These are phyloP conservation scores for Colletes gigas DNA, from an alignment of 1,140 invertebrate genomes.

Conservation along the genomic window DNA sequence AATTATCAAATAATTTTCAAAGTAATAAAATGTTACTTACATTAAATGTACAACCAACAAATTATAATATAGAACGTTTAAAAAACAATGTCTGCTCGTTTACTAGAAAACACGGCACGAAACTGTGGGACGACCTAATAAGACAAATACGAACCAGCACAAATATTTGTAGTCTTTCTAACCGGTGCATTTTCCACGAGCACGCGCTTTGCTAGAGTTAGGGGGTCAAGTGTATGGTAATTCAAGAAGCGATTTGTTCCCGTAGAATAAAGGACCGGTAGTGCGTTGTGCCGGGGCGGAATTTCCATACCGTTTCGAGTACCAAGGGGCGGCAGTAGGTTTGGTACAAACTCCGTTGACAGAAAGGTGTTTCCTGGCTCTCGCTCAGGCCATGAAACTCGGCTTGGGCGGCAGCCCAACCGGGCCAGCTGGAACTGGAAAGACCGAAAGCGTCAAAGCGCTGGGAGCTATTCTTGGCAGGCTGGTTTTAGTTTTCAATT, in stretches of 20 bases:
- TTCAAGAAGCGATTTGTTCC: background rate
- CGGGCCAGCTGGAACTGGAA: constrained; percentile 98
- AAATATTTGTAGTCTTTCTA: too few species aligned
- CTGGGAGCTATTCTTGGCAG: constrained; percentile 93
- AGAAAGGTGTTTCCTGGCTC: constrained; percentile 96
- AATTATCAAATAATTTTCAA: too few species aligned
- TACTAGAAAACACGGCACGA: too few species aligned
- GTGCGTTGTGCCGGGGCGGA: constrained; percentile 93
- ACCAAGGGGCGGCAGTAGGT: constrained; percentile 93
- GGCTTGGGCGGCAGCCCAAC: constrained; percentile 99
- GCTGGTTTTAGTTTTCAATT: constrained; percentile 98
- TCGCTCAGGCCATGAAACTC: constrained; percentile 97
- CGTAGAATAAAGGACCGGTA: constrained; percentile 82
- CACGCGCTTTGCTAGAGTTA: too few species aligned
- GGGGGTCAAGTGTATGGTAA: too few species aligned
- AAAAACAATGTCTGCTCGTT: too few species aligned
- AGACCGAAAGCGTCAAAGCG: constrained; percentile 98
- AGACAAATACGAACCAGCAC: too few species aligned
- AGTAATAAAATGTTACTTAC: too few species aligned
- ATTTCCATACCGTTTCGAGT: constrained; percentile 98
- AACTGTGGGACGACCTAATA: too few species aligned
- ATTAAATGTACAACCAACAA: too few species aligned
- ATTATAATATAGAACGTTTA: too few species aligned
- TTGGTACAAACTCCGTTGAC: constrained; percentile 96
- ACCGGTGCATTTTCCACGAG: too few species aligned